Conservation (phyloP, 53 echinoderm and acorn worm genomes). For the Crossaster papposus region DNA sequence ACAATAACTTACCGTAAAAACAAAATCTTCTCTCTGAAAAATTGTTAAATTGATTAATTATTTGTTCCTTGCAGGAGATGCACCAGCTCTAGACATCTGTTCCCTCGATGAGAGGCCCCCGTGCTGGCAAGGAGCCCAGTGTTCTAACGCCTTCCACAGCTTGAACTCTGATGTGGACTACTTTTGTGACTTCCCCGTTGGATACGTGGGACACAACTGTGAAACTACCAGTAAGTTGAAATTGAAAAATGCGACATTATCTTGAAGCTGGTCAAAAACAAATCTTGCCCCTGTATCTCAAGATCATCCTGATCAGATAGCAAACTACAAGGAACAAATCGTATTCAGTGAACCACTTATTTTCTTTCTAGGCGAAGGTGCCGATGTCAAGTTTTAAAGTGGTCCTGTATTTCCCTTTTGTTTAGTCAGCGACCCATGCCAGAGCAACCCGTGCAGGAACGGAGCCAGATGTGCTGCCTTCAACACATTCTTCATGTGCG, state of each 20-base stretch:
- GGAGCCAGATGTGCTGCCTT: constrained; percentile 75
- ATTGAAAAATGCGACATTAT: no score
- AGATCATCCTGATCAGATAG: no score
- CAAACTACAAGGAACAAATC: no score
- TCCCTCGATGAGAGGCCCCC: constrained; percentile 41
- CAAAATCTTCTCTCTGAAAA: no score
- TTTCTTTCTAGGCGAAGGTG: no score
- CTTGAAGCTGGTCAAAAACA: no score
- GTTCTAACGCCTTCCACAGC: constrained; percentile 79
- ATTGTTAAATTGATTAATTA: no score
- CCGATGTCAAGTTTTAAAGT: no score
- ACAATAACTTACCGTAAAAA: no score
- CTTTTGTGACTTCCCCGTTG: constrained; percentile 80
- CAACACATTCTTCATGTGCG: constrained; percentile 80
- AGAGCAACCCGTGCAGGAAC: constrained; percentile 81
- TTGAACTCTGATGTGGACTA: constrained; percentile 75
- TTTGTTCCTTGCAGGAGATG: constrained; percentile 52
- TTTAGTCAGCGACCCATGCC: constrained; percentile 67
- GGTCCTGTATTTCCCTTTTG: not conserved
- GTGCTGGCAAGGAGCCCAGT: constrained; percentile 80
- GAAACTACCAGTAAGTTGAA: constrained; percentile 78
- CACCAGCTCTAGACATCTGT: constrained; percentile 71
- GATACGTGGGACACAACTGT: constrained; percentile 88
- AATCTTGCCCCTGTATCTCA: no score
- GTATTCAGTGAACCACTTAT: no score